Percentiles rank a stretch among this genome's conserved stretches.
phyloP scores from a whole-genome alignment of 2,113 vertebrate species.

The Sapajus apella region DNA sequence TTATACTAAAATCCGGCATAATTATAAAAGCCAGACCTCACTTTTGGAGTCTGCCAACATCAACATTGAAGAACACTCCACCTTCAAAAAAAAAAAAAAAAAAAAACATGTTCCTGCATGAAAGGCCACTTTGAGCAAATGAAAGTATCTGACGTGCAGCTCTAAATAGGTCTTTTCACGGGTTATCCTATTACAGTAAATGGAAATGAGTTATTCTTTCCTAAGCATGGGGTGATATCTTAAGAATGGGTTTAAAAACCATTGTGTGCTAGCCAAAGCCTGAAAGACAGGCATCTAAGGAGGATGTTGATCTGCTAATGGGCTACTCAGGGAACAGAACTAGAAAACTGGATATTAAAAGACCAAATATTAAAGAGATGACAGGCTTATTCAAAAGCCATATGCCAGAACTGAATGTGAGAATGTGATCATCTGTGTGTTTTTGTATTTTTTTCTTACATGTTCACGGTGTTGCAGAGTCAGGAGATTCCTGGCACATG shows the following conservation, averaged over 20 bases:
- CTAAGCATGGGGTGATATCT: not conserved
- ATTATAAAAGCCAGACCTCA: conserved; percentile 50
- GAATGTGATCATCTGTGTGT: not conserved
- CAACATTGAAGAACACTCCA: conserved; percentile 17
- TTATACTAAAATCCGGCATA: conserved; percentile 41
- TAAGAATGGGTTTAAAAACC: not conserved
- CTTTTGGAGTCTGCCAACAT: conserved; percentile 18
- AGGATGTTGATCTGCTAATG: not conserved
- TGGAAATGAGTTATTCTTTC: conserved; percentile 1
- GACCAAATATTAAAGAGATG: not conserved
- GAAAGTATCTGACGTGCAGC: not conserved
- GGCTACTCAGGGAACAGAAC: not conserved
- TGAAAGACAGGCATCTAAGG: not conserved
- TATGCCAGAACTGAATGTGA: not conserved
- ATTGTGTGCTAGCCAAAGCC: not conserved
- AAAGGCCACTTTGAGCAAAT: conserved; percentile 31
- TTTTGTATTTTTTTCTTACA: not conserved
- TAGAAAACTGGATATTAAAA: not conserved
- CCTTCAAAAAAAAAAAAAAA: not conserved
- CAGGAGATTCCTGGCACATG: not conserved
- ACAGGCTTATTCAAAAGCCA: not conserved
- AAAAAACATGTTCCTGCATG: not conserved
- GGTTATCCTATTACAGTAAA: not conserved
- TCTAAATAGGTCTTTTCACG: conserved; percentile 35
- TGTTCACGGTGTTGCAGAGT: not conserved